Evolutionary conservation across 2,888 invertebrate species (phyloP).

Genomic region (Heteromyza rotundicornis): DNA sequence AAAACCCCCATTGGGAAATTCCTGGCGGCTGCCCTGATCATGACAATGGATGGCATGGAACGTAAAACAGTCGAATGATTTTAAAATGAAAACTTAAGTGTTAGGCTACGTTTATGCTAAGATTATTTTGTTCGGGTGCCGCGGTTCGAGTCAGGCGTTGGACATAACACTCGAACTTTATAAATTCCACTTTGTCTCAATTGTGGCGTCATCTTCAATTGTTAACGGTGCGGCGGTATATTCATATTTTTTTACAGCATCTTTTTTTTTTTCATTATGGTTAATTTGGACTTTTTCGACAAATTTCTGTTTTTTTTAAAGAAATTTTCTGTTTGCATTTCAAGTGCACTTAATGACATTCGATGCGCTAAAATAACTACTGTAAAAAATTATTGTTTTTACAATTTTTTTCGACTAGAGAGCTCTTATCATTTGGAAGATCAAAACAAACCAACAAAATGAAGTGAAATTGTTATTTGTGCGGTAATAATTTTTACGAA

Average conservation of each 20-base stretch:
- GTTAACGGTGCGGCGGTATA: conserved; percentile 7
- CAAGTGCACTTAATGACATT: conserved; percentile 57
- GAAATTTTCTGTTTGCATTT: conserved; percentile 48
- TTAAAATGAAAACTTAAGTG: conserved; percentile 22
- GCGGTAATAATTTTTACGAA: too few relatives aligned
- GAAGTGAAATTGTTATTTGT: too few relatives aligned
- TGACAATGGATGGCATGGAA: too few relatives aligned
- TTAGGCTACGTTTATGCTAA: conserved; percentile 24
- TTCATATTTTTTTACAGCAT: conserved; percentile 16
- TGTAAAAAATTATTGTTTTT: conserved; percentile 33
- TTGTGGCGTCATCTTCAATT: conserved; percentile 34
- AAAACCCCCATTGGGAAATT: too few relatives aligned
- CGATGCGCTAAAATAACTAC: conserved; percentile 58
- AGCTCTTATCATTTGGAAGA: too few relatives aligned
- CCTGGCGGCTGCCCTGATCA: too few relatives aligned
- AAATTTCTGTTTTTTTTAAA: conserved; percentile 12
- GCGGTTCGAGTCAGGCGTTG: neutral
- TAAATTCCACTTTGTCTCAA: conserved; percentile 43
- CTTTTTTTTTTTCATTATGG: conserved; percentile 3
- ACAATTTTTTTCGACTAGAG: too few relatives aligned
- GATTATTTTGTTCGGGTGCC: neutral
- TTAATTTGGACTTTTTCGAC: conserved; percentile 9
- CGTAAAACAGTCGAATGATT: conserved; percentile 32
- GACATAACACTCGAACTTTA: conserved; percentile 36
- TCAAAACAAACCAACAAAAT: too few relatives aligned